Conservation (phyloP, 2,888 invertebrate species). For the Coronaproctus castanopsis region DNA sequence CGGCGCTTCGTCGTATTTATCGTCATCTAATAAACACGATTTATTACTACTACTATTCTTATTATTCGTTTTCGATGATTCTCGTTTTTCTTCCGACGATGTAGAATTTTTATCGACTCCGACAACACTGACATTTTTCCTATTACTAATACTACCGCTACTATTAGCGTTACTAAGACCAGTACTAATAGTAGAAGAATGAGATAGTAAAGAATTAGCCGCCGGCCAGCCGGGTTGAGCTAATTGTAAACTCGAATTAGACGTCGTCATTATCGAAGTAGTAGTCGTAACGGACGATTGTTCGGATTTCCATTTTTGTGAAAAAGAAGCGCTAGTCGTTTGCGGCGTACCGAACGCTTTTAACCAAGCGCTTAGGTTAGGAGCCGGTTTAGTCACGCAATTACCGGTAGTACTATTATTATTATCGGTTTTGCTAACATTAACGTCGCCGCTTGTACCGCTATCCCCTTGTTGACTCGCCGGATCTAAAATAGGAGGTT, state of each 20-base stretch:
- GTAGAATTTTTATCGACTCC: constrained; percentile 5
- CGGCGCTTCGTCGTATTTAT: constrained; percentile 11
- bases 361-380: constrained; percentile 77
- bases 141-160: constrained; percentile 6
- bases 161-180: too few relatives aligned
- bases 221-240: too few relatives aligned
- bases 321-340: too few relatives aligned
- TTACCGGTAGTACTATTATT: too few relatives aligned
- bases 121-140: constrained; percentile 10
- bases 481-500: constrained; percentile 1
- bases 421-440: constrained; percentile 14
- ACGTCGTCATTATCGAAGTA: not conserved
- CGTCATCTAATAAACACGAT: constrained; percentile 1
- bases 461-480: not conserved
- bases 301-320: constrained; percentile 34
- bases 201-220: not conserved
- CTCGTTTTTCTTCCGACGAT: constrained; percentile 4
- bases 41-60: constrained; percentile 1
- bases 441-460: not conserved
- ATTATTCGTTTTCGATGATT: not conserved
- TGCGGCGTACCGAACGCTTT: constrained; percentile 79
- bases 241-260: not conserved
- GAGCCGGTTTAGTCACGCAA: constrained; percentile 62
- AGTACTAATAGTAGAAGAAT: too few relatives aligned
- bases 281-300: constrained; percentile 8